Percentiles rank a stretch among this genome's conserved stretches.
phyloP scores from a whole-genome alignment of 2,888 invertebrate species.

The Apomyelois bistriatella region DNA sequence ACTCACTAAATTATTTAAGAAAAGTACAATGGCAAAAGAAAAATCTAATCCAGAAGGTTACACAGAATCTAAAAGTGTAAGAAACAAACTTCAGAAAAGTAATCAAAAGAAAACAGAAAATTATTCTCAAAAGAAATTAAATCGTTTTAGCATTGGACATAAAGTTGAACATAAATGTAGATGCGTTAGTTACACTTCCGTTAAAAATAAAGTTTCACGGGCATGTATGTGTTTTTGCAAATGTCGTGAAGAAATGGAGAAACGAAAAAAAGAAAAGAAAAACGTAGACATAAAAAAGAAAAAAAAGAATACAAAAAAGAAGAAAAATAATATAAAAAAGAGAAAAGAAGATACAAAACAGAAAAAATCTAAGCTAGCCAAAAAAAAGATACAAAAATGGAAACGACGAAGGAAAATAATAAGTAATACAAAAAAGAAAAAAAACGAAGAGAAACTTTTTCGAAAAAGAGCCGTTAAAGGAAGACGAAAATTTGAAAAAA shows the following conservation, averaged over 20 bases:
- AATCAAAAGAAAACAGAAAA: no score
- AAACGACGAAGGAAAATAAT: constrained; percentile 3
- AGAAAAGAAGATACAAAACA: constrained; percentile 10
- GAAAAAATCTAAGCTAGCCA: neutral
- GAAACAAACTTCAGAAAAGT: no score
- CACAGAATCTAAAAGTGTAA: no score
- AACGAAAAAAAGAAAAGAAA: neutral
- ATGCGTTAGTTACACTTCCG: neutral
- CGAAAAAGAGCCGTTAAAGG: constrained; percentile 11
- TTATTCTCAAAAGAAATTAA: no score
- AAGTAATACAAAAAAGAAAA: constrained; percentile 8
- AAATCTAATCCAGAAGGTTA: no score
- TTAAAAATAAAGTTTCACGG: neutral
- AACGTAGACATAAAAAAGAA: neutral
- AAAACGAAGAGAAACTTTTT: neutral
- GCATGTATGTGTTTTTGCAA: neutral
- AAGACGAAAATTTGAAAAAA: constrained; percentile 14
- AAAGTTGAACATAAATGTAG: no score
- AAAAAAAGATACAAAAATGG: neutral
- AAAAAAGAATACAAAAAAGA: neutral
- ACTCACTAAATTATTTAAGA: neutral
- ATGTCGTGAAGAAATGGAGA: neutral
- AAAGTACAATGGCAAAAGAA: neutral
- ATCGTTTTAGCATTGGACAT: no score
- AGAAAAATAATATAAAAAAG: constrained; percentile 7